Base-by-base conservation (phyloP, 2,113 vertebrate genomes). In the Hippocampus comes region DNA sequence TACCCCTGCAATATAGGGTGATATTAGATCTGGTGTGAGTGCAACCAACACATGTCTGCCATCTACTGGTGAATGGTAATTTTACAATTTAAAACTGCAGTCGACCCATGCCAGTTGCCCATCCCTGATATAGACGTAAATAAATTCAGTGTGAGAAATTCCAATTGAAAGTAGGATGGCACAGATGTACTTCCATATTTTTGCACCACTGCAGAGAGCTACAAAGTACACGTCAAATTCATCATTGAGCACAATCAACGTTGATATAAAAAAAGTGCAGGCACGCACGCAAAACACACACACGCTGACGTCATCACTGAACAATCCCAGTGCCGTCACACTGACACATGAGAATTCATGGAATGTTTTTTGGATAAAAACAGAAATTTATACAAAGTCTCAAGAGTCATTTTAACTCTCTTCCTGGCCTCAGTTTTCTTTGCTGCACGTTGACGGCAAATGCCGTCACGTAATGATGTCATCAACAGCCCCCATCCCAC, bases 161-260 rank as follows among this genome's bases (percentile, higher is more conserved):
- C 5, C 30, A 61, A 34, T 34, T 61, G 27, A 30, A 61, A 61
- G 10, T 30, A 34, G 15, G 15, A 30, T 61, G 59, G 59, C 59
- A 30, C 27, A 34, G 27, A 34, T 61, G 27, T 61, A 20, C 59
- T 61, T 61, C 59, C 59, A 61, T 61, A 61, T 34, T 20, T 6
- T 2, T 34, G 14, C 77, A 74, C 83, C 85, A 88, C 78, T 76
- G 78, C 18, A 78, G 67, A 79, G 73, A 82, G 79, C 85, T 78
- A 88, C 85, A 77, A 79, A 83, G 64, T 18, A 86, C 85, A 87
- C 65, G 65, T 68, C 55, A 76, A 74, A 61, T 61, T 61, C 15
- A 30, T 61, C 59, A 61, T 20, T 61, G 59, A 63, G 67, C 79
- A 82, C 86, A 82, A 80, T 84, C 85, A 80, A 27, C 23, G 77